These are phyloP conservation scores for Thereuonema tuberculata DNA, from an alignment of 1,140 invertebrate genomes.

Conservation along the genomic window DNA sequence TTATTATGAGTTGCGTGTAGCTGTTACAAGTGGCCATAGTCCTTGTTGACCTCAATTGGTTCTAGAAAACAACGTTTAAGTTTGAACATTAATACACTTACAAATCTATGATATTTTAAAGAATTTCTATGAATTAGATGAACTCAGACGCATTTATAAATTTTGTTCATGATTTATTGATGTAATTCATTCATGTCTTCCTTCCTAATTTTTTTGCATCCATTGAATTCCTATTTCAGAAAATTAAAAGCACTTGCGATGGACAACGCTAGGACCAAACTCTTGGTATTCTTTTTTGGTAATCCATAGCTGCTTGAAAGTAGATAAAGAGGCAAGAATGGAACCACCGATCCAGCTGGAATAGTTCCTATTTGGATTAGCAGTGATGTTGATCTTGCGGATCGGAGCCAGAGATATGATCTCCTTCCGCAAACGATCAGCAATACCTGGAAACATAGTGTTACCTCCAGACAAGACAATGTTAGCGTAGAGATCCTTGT, in stretches of 20 bases:
- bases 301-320: slow-evolving; percentile 45
- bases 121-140: too few species aligned
- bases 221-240: too few species aligned
- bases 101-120: too few species aligned
- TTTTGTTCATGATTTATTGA: too few species aligned
- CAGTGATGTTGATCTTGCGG: slow-evolving; percentile 69
- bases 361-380: slow-evolving; percentile 68
- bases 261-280: slow-evolving; percentile 68
- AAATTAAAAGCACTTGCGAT: slow-evolving; percentile 82
- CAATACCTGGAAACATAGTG: slow-evolving; percentile 90
- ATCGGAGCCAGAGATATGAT: slow-evolving; percentile 56
- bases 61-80: too few species aligned
- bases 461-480: slow-evolving; percentile 68
- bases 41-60: too few species aligned
- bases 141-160: too few species aligned
- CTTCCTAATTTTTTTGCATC: too few species aligned
- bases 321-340: slow-evolving; percentile 36
- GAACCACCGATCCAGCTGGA: slow-evolving; percentile 44
- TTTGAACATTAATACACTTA: too few species aligned
- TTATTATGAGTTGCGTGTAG: too few species aligned
- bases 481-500: slow-evolving; percentile 70
- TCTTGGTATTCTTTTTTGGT: slow-evolving; percentile 50
- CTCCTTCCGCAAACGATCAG: slow-evolving; percentile 62
- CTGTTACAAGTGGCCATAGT: too few species aligned
- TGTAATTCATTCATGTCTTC: too few species aligned